Conservation (phyloP, 1,140 invertebrate species). For the Frieseomelitta varia region DNA sequence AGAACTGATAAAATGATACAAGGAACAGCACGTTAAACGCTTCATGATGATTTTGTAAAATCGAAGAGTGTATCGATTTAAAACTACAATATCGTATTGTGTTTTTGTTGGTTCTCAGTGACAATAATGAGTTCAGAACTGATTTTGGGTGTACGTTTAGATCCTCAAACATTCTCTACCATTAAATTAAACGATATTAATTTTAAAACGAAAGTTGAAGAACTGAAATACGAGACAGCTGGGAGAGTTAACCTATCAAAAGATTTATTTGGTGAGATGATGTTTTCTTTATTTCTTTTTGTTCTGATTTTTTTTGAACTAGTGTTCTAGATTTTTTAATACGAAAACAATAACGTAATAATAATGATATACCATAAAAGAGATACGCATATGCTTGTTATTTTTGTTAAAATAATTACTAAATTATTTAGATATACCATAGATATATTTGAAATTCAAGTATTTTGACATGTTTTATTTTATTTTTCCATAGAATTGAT, state of each 20-base stretch:
- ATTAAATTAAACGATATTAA: slow-evolving; percentile 81
- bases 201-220: slow-evolving; percentile 81
- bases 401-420: not conserved
- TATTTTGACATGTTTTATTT: slow-evolving; percentile 36
- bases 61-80: slow-evolving; percentile 10
- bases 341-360: not conserved
- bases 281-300: slow-evolving; percentile 33
- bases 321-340: not conserved
- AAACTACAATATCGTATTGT: slow-evolving; percentile 4
- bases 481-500: slow-evolving; percentile 79
- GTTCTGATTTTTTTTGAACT: slow-evolving; percentile 3
- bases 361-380: not conserved
- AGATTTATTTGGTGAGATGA: slow-evolving; percentile 79
- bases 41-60: slow-evolving; percentile 38
- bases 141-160: slow-evolving; percentile 74
- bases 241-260: slow-evolving; percentile 78
- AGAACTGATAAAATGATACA: not conserved
- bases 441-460: slow-evolving; percentile 9
- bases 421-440: not conserved
- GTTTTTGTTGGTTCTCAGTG: slow-evolving; percentile 3
- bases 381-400: not conserved
- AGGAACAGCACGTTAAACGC: not conserved
- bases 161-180: slow-evolving; percentile 73
- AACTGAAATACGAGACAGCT: slow-evolving; percentile 79
- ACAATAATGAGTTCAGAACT: slow-evolving; percentile 71